A percentile compares a stretch with the other conserved stretches of the same genome.
These are phyloP conservation scores for Tribolium madens DNA, from an alignment of 1,140 invertebrate species.

Conservation along the genomic window DNA sequence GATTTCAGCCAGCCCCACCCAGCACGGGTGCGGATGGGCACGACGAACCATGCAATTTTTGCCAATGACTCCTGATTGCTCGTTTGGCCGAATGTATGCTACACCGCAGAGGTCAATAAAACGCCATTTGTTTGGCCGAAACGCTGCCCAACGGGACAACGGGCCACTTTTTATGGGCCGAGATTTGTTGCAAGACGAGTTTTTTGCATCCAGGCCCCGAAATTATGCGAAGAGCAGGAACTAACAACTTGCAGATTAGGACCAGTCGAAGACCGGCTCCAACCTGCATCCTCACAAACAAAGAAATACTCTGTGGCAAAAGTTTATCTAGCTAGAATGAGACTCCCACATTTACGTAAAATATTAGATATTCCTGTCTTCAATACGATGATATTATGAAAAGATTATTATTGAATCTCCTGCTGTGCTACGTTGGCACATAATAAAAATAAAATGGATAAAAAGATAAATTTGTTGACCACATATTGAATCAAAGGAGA, in stretches of 20 bases:
- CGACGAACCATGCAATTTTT: conserved; percentile 34
- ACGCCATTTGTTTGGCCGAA: conserved; percentile 29
- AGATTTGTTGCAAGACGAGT: conserved; percentile 41
- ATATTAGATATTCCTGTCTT: neutral
- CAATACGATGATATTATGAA: neutral
- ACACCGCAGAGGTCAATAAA: conserved; percentile 36
- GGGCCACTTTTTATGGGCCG: conserved; percentile 35
- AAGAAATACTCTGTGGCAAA: neutral
- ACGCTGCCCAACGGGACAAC: conserved; percentile 16
- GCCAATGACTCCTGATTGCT: conserved; percentile 8
- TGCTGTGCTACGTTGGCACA: neutral
- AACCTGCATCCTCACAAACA: neutral
- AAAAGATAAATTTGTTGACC: neutral
- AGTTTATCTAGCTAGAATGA: neutral
- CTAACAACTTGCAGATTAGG: conserved; percentile 30
- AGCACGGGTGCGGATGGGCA: conserved; percentile 24
- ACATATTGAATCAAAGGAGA: too few relatives aligned
- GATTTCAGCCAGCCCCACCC: conserved; percentile 10
- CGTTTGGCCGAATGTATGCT: conserved; percentile 19
- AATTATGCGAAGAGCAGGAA: conserved; percentile 28
- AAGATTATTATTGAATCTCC: conserved; percentile 17
- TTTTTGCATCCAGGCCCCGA: conserved; percentile 36
- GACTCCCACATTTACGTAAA: neutral
- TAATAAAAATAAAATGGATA: neutral
- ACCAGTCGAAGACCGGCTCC: neutral